A percentile compares a stretch with the other conserved stretches of the same genome.
These are phyloP conservation scores for Poeciliopsis prolifica DNA, from an alignment of 2,113 vertebrate species.

Conservation along the genomic window DNA sequence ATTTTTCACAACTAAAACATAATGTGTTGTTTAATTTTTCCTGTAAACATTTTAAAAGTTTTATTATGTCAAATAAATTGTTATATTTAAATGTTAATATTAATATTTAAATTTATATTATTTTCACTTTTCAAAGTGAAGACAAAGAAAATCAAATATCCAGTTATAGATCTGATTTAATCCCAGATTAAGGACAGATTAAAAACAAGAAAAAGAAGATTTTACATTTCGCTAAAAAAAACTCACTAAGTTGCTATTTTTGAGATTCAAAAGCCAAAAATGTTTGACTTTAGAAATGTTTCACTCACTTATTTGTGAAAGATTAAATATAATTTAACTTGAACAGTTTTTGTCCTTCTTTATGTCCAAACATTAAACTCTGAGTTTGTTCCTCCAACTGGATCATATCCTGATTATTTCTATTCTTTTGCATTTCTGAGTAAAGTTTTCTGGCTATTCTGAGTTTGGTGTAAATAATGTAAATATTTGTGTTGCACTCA, in stretches of 20 bases:
- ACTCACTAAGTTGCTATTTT: too few relatives aligned
- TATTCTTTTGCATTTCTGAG: not conserved
- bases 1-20: too few relatives aligned
- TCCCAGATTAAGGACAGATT: not conserved
- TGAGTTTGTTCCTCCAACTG: not conserved
- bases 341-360: not conserved
- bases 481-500: slow-evolving; percentile 19
- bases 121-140: not conserved
- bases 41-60: not conserved
- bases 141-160: not conserved
- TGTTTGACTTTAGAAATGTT: too few relatives aligned
- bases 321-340: not conserved
- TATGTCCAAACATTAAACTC: not conserved
- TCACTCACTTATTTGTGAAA: not conserved
- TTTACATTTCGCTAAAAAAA: too few relatives aligned
- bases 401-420: not conserved
- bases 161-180: not conserved
- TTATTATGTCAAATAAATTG: not conserved
- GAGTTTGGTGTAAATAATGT: not conserved
- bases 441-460: not conserved
- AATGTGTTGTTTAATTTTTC: not conserved
- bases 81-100: not conserved
- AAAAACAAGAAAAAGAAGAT: too few relatives aligned
- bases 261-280: too few relatives aligned
- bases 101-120: not conserved